These are phyloP conservation scores for Bujurquina vittata DNA, from an alignment of 2,113 vertebrate species.

Conservation along the genomic window DNA sequence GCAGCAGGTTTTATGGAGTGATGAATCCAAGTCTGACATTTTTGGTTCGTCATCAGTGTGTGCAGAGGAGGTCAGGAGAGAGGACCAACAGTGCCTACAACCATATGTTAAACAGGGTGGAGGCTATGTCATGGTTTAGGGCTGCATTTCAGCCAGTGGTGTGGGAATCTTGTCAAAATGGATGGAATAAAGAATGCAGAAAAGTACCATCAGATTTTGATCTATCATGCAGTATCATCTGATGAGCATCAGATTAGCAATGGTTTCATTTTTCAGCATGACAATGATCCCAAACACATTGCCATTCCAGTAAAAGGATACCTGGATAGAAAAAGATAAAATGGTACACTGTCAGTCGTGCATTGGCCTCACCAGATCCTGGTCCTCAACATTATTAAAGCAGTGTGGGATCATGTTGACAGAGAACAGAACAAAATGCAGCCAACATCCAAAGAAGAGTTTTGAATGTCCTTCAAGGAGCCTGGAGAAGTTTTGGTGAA, in stretches of 20 bases:
- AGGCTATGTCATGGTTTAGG: too few species aligned
- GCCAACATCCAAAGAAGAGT: neutral
- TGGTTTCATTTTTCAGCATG: too few species aligned
- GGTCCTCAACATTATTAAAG: neutral
- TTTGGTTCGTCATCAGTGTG: neutral
- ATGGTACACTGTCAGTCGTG: neutral
- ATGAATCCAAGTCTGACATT: neutral
- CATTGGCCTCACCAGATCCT: neutral
- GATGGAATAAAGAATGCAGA: too few species aligned
- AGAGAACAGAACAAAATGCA: neutral
- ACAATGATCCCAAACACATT: neutral
- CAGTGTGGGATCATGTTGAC: too few species aligned
- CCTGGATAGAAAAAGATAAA: neutral
- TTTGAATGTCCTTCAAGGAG: neutral
- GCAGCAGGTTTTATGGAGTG: neutral
- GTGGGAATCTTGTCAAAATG: too few species aligned
- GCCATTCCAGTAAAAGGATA: neutral
- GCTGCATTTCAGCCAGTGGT: too few species aligned
- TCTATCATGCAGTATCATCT: too few species aligned
- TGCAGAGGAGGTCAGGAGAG: too few species aligned
- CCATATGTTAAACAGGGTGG: too few species aligned
- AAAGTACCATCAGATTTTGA: too few species aligned
- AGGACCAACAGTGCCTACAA: neutral
- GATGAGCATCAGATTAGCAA: too few species aligned
- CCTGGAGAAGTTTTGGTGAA: neutral